These are phyloP conservation scores for Phoenicopterus ruber DNA, from an alignment of 2,113 vertebrate genomes.

Conservation along the genomic window DNA sequence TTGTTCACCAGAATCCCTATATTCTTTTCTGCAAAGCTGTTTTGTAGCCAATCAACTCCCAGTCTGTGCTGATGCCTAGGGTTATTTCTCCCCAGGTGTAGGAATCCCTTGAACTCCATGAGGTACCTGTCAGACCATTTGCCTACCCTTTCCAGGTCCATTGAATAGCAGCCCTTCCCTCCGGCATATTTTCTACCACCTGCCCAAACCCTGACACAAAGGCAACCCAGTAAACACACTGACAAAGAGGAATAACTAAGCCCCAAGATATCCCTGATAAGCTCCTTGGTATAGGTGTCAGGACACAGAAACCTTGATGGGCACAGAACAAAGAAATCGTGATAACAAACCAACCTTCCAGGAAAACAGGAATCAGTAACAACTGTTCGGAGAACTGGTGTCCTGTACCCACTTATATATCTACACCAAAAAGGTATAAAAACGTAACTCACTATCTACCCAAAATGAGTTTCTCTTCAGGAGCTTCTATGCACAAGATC, in stretches of 20 bases:
- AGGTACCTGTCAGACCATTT: background rate
- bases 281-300: background rate
- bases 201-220: background rate
- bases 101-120: background rate
- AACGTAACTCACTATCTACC: background rate
- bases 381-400: background rate
- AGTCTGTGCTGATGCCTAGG: background rate
- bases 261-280: background rate
- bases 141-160: background rate
- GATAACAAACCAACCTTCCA: background rate
- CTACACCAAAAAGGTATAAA: background rate
- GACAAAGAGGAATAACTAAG: background rate
- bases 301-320: background rate
- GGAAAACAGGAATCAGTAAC: background rate
- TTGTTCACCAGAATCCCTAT: background rate
- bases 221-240: background rate
- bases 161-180: background rate
- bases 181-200: background rate
- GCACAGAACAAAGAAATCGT: background rate
- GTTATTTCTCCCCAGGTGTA: background rate
- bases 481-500: background rate
- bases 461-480: background rate
- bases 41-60: background rate
- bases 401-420: background rate
- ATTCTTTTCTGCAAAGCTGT: background rate